Conservation (phyloP, 2,888 invertebrate species). For the Diabrotica balteata region DNA sequence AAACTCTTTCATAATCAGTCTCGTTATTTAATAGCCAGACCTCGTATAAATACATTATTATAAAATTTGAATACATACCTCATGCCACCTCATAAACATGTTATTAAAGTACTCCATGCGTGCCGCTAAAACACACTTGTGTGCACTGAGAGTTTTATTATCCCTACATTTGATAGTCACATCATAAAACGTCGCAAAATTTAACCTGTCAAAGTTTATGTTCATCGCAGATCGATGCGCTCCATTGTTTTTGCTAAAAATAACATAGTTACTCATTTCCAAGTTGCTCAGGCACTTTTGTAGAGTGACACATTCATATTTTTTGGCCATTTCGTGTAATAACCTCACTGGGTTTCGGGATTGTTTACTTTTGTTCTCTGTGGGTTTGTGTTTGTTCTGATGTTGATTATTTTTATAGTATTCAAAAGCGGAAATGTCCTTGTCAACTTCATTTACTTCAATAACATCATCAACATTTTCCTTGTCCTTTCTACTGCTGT, state of each 20-base stretch:
- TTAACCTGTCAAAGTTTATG: conserved; percentile 38
- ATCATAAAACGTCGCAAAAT: conserved; percentile 55
- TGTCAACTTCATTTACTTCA: conserved; percentile 20
- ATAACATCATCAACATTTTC: conserved; percentile 26
- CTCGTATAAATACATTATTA: too few relatives aligned
- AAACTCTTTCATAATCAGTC: too few relatives aligned
- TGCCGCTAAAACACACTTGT: conserved; percentile 82
- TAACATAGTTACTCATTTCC: conserved; percentile 44
- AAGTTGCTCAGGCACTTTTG: conserved; percentile 64
- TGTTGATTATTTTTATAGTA: conserved; percentile 55
- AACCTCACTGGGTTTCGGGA: conserved; percentile 65
- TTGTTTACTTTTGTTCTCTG: conserved; percentile 34
- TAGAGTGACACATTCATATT: conserved; percentile 63
- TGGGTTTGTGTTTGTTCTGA: conserved; percentile 27
- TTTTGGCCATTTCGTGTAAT: conserved; percentile 66
- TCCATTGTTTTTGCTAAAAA: conserved; percentile 39
- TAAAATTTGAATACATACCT: conserved; percentile 61
- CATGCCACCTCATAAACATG: conserved; percentile 84
- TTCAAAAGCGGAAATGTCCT: conserved; percentile 63
- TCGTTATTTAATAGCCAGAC: too few relatives aligned
- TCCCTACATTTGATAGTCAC: conserved; percentile 55
- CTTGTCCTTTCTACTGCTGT: conserved; percentile 18
- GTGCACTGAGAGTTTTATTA: conserved; percentile 66
- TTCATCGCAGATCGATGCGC: conserved; percentile 29
- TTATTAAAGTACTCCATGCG: conserved; percentile 85